Evolutionary conservation across 2,113 vertebrate genomes (phyloP).

Genomic region (Pseudopodoces humilis): DNA sequence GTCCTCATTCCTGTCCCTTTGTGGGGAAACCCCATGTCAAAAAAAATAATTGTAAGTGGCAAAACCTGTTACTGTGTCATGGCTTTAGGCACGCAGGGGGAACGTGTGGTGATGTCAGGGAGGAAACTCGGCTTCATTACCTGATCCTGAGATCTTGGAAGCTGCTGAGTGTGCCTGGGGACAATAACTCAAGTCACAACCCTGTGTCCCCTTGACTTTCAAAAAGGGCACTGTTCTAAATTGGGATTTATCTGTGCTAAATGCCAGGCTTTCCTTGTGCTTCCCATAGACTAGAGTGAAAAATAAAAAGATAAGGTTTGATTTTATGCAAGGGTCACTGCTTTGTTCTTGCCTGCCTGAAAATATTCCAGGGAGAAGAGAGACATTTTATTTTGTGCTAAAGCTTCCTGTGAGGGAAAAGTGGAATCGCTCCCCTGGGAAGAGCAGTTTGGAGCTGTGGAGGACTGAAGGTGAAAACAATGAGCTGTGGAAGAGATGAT

Average conservation of each 20-base stretch:
- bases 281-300: neutral
- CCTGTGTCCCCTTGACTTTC: neutral
- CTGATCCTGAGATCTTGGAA: neutral
- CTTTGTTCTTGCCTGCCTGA: neutral
- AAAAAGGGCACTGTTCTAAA: neutral
- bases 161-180: neutral
- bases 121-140: neutral
- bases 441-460: neutral
- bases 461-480: neutral
- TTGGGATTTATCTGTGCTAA: neutral
- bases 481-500: neutral
- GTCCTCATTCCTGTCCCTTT: neutral
- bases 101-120: neutral
- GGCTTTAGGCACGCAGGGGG: neutral
- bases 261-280: neutral
- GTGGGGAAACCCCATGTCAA: neutral
- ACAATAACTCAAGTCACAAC: neutral
- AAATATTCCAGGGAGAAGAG: neutral
- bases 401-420: neutral
- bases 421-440: neutral
- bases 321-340: neutral
- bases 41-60: neutral
- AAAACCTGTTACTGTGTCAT: slow-evolving; percentile 22
- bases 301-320: neutral
- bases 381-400: neutral